These are phyloP conservation scores for Odocoileus virginianus DNA, from an alignment of 2,113 vertebrate genomes.

Conservation along the genomic window DNA sequence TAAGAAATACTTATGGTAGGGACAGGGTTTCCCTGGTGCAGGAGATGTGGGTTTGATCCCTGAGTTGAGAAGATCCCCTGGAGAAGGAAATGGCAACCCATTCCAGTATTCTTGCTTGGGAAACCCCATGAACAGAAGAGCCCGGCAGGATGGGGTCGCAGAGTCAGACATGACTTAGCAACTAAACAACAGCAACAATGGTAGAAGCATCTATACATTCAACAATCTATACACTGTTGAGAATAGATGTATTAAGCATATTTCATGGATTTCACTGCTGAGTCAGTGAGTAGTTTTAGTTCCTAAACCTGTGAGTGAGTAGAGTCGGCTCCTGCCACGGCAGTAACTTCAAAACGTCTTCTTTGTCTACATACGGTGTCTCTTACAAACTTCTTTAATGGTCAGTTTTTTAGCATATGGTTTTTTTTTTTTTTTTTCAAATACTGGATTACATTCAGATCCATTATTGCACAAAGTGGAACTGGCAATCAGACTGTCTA, in stretches of 20 bases:
- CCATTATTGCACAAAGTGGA: neutral
- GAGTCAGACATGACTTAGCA: neutral
- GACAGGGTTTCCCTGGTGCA: neutral
- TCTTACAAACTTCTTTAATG: neutral
- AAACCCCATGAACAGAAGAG: neutral
- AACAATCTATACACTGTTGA: neutral
- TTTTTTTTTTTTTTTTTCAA: neutral
- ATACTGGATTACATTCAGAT: neutral
- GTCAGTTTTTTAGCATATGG: conserved; percentile 14
- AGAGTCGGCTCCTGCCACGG: neutral
- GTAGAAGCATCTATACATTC: neutral
- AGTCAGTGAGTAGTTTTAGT: neutral
- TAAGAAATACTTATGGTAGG: neutral
- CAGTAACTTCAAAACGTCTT: neutral
- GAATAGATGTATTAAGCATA: neutral
- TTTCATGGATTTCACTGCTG: neutral
- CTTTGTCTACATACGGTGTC: neutral
- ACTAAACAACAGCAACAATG: neutral
- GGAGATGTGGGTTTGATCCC: neutral
- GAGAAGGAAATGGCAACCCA: neutral
- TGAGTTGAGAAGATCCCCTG: neutral
- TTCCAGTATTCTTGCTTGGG: neutral
- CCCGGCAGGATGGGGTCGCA: neutral
- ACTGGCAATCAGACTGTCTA: neutral
- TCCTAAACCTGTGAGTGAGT: neutral